Percentiles rank a stretch among this genome's conserved stretches.
phyloP scores from a whole-genome alignment of 1,140 invertebrate genomes.

The Zophobas atratus region DNA sequence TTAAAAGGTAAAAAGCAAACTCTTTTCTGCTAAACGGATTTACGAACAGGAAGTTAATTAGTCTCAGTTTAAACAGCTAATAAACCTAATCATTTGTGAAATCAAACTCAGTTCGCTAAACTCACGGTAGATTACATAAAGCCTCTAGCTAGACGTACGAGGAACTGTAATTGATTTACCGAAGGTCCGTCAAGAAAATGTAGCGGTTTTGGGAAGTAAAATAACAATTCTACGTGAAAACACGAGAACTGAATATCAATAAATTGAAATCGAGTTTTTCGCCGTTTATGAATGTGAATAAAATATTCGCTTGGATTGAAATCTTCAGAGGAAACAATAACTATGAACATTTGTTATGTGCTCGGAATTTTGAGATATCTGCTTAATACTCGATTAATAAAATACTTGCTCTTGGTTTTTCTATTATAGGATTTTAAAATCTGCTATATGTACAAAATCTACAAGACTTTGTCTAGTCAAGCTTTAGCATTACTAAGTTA shows the following conservation, averaged over 20 bases:
- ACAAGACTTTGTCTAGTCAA: too few relatives aligned
- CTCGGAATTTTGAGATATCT: too few relatives aligned
- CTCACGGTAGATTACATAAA: slow-evolving; percentile 3
- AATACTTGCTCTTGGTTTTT: too few relatives aligned
- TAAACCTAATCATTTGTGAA: slow-evolving; percentile 16
- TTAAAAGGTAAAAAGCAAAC: too few relatives aligned
- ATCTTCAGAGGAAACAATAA: too few relatives aligned
- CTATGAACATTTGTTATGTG: too few relatives aligned
- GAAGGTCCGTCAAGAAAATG: neutral
- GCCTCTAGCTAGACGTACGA: slow-evolving; percentile 19
- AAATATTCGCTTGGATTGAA: slow-evolving; percentile 20
- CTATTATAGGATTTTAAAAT: too few relatives aligned
- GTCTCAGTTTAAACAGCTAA: slow-evolving; percentile 6
- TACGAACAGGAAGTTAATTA: neutral
- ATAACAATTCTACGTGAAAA: slow-evolving; percentile 30
- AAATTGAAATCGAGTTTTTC: neutral
- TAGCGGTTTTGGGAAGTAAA: slow-evolving; percentile 1
- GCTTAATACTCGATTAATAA: too few relatives aligned
- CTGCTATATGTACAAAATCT: too few relatives aligned
- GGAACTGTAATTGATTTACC: slow-evolving; percentile 29
- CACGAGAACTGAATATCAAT: slow-evolving; percentile 20
- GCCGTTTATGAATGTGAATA: slow-evolving; percentile 14
- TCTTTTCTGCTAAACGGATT: too few relatives aligned
- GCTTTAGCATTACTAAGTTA: too few relatives aligned
- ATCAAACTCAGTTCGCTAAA: slow-evolving; percentile 25